Conservation (phyloP, 2,113 vertebrate genomes). For the Leptobrachium ailaonicum region DNA sequence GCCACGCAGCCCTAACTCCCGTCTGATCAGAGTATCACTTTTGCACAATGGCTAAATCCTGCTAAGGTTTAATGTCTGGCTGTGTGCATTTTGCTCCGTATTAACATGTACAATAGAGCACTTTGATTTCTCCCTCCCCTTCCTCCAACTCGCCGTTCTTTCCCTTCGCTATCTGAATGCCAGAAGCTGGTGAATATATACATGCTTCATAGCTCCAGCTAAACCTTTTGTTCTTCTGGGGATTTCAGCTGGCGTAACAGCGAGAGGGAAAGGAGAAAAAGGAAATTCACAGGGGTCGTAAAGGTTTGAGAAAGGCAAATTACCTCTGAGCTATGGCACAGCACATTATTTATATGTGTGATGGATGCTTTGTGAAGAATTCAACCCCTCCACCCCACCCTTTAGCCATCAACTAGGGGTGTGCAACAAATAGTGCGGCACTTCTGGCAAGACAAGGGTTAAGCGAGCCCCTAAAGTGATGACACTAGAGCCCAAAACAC, state of each 20-base stretch:
- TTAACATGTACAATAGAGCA: constrained; percentile 82
- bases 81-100: constrained; percentile 84
- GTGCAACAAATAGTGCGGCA: background rate
- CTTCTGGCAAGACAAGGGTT: constrained; percentile 60
- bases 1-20: constrained; percentile 57
- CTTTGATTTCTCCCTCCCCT: constrained; percentile 74
- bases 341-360: constrained; percentile 84
- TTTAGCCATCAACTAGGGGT: background rate
- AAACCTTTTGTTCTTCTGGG: constrained; percentile 86
- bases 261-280: constrained; percentile 72
- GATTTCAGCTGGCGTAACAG: constrained; percentile 80
- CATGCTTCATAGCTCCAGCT: constrained; percentile 85
- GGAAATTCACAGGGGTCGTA: constrained; percentile 83
- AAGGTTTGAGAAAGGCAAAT: constrained; percentile 89
- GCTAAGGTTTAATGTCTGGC: constrained; percentile 81
- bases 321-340: constrained; percentile 86
- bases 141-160: constrained; percentile 59
- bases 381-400: constrained; percentile 27
- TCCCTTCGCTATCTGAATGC: constrained; percentile 71
- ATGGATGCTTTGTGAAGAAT: constrained; percentile 75
- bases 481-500: constrained; percentile 85
- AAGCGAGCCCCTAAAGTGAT: constrained; percentile 98
- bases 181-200: constrained; percentile 85
- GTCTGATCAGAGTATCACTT: constrained; percentile 77
- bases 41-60: constrained; percentile 80